Conservation (phyloP, 2,113 vertebrate genomes). For the Rhineura floridana region DNA sequence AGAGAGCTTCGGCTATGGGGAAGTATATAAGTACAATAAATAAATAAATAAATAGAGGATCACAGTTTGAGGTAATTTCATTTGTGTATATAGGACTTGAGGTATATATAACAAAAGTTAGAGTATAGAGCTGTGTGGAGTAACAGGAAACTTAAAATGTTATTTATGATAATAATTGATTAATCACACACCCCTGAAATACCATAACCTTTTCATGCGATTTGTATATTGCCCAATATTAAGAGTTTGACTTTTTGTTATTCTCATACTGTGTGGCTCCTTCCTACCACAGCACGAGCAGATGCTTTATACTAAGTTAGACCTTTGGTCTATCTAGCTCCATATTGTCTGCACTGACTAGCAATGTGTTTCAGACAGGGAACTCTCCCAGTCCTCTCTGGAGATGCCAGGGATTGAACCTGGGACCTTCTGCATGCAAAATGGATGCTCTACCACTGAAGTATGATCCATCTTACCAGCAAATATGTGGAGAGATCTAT, state of each 20-base stretch:
- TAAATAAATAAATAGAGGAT: background rate
- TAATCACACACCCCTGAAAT: background rate
- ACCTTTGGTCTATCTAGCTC: too few relatives aligned
- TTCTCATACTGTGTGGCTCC: background rate
- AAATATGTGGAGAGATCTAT: background rate
- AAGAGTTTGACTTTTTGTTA: background rate
- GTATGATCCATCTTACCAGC: background rate
- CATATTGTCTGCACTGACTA: too few relatives aligned
- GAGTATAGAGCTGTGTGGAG: background rate
- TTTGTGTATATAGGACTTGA: background rate
- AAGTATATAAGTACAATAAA: too few relatives aligned
- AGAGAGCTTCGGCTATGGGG: too few relatives aligned
- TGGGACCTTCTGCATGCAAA: too few relatives aligned
- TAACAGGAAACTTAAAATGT: background rate
- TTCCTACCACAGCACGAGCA: too few relatives aligned
- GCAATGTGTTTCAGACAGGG: too few relatives aligned
- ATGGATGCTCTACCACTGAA: background rate
- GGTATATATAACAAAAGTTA: background rate
- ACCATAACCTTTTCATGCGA: background rate
- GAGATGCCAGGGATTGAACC: too few relatives aligned
- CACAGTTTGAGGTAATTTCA: background rate
- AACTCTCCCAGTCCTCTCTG: too few relatives aligned
- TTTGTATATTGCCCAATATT: background rate
- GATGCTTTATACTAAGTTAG: too few relatives aligned
- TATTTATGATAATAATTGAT: too few relatives aligned